Percentiles rank a stretch among this genome's conserved stretches.
These are phyloP conservation scores for Hippocampus abdominalis DNA, from an alignment of 2,113 vertebrate genomes.

Conservation along the genomic window DNA sequence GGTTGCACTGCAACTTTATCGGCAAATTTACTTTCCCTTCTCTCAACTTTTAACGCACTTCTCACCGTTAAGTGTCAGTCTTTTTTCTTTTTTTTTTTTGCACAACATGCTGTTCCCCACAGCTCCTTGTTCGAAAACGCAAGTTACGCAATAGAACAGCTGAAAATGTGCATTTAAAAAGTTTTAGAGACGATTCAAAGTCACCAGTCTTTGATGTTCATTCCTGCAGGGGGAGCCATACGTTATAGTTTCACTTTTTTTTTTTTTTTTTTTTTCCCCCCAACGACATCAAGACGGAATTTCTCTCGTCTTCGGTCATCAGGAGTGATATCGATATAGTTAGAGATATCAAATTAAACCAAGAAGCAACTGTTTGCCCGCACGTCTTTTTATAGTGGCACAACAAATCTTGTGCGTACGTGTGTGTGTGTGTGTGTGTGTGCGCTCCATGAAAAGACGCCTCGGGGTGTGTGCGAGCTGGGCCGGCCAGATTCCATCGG, in stretches of 20 bases:
- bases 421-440: constrained; percentile 30
- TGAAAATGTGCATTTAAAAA: too few relatives aligned
- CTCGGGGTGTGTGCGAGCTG: constrained; percentile 54
- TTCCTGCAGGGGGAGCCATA: background rate
- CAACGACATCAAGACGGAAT: background rate
- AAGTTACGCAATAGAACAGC: too few relatives aligned
- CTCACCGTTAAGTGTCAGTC: too few relatives aligned
- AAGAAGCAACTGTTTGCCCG: background rate
- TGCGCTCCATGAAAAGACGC: background rate
- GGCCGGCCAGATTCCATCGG: constrained; percentile 56
- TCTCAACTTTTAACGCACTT: too few relatives aligned
- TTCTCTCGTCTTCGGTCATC: background rate
- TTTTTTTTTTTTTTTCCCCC: background rate
- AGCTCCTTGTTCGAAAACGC: too few relatives aligned
- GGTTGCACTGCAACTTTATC: too few relatives aligned
- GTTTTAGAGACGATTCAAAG: too few relatives aligned
- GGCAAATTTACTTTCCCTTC: too few relatives aligned
- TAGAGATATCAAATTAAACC: background rate
- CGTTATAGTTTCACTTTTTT: background rate
- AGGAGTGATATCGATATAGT: background rate
- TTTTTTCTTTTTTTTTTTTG: too few relatives aligned
- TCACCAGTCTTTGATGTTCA: background rate
- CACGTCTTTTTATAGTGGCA: constrained; percentile 21
- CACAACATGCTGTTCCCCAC: too few relatives aligned
- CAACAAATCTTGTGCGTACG: constrained; percentile 19